phyloP scores from a whole-genome alignment of 2,797 vertebrate species.

The Phrynocephalus vlangalii region DNA sequence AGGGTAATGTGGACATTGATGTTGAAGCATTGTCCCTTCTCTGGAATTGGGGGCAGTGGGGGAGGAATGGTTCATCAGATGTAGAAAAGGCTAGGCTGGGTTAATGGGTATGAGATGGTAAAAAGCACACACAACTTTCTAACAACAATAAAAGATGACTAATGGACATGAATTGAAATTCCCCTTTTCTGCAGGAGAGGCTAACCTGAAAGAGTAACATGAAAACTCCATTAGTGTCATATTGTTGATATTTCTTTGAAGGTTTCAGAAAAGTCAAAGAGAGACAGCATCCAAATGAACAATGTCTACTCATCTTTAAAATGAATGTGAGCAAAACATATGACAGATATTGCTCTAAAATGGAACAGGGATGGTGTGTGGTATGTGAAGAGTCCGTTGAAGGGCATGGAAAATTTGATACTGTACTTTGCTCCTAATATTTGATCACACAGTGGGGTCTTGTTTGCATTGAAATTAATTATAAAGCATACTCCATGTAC shows the following conservation, averaged over 20 bases:
- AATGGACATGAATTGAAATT: conserved; percentile 53
- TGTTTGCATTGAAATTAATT: background rate
- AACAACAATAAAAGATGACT: conserved; percentile 59
- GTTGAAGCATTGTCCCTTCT: conserved; percentile 22
- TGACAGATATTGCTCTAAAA: conserved; percentile 38
- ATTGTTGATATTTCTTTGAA: conserved; percentile 28
- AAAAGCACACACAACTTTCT: conserved; percentile 4
- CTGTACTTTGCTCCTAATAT: background rate
- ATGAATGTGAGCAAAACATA: conserved; percentile 20
- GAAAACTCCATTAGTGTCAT: conserved; percentile 61
- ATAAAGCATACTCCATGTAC: background rate
- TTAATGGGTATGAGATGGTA: conserved; percentile 56
- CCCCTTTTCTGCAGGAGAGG: conserved; percentile 53
- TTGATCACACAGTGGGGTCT: background rate
- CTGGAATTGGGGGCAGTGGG: background rate
- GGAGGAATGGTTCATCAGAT: conserved; percentile 35
- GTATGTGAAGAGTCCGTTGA: background rate
- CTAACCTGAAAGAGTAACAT: conserved; percentile 49
- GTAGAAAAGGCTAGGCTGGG: conserved; percentile 29
- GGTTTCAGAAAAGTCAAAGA: conserved; percentile 26
- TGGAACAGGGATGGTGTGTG: background rate
- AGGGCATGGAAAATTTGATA: background rate
- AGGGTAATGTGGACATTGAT: background rate
- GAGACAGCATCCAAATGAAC: conserved; percentile 12
- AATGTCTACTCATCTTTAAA: conserved; percentile 9